Evolutionary conservation across 2,797 vertebrate species (phyloP).

Genomic region (Tamandua tetradactyla): DNA sequence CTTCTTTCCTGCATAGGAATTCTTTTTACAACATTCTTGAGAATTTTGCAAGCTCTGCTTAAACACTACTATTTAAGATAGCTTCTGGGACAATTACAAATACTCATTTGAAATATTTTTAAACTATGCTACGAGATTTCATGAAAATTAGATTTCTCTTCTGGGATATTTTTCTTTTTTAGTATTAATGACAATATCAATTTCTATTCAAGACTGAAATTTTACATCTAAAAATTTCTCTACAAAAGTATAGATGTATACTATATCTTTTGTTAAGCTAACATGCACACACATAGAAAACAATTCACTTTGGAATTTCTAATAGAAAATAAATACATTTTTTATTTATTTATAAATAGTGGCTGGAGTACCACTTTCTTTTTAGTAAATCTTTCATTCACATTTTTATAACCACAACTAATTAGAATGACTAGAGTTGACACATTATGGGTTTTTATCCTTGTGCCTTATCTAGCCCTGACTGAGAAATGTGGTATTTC

Average conservation of each 20-base stretch:
- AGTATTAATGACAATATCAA: conserved; percentile 21
- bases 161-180: neutral
- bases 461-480: neutral
- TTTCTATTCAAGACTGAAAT: conserved; percentile 58
- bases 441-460: neutral
- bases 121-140: conserved; percentile 43
- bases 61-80: conserved; percentile 26
- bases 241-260: neutral
- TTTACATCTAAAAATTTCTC: conserved; percentile 46
- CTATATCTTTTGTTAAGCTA: conserved; percentile 26
- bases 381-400: neutral
- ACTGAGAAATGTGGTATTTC: conserved; percentile 16
- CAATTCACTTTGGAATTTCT: conserved; percentile 37
- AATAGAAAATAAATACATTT: conserved; percentile 48
- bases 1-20: conserved; percentile 9
- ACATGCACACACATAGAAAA: neutral
- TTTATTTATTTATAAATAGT: no score
- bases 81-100: conserved; percentile 2
- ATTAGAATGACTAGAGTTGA: conserved; percentile 5
- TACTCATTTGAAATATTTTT: conserved; percentile 48
- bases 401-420: neutral
- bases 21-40: conserved; percentile 10
- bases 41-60: conserved; percentile 17
- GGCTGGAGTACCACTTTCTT: neutral
- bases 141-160: conserved; percentile 52